Evolutionary conservation across 1,140 invertebrate species (phyloP).

Genomic region (Brachionus paranguensis): DNA sequence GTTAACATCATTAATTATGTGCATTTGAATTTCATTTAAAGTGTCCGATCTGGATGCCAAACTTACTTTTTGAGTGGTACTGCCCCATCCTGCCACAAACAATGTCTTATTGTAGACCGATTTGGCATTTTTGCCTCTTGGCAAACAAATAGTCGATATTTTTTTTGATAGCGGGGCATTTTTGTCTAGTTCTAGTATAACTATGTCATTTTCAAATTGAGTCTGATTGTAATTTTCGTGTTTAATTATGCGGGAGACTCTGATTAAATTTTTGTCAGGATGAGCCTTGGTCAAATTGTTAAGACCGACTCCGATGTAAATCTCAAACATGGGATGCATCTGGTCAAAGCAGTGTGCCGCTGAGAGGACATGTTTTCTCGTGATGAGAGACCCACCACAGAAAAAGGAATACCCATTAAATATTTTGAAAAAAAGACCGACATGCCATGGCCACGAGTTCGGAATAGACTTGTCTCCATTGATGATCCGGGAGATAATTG

Average conservation of each 20-base stretch:
- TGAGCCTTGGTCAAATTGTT: neutral
- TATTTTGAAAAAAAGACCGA: neutral
- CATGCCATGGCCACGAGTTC: slow-evolving; percentile 29
- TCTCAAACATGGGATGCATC: neutral
- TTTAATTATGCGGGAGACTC: neutral
- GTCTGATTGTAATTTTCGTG: neutral
- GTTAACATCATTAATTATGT: neutral
- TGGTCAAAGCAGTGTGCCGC: slow-evolving; percentile 41
- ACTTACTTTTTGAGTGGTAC: neutral
- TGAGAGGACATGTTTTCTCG: slow-evolving; percentile 41
- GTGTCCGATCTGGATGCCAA: neutral
- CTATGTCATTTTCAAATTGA: neutral
- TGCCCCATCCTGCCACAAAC: slow-evolving; percentile 1
- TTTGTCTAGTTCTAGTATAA: neutral
- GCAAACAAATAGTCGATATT: neutral
- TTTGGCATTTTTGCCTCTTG: neutral
- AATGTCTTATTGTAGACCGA: neutral
- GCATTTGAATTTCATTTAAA: neutral
- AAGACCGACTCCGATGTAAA: neutral
- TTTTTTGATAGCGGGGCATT: neutral
- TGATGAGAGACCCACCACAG: slow-evolving; percentile 42
- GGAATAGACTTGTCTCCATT: neutral
- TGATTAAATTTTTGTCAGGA: neutral
- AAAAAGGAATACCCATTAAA: neutral
- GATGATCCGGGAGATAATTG: neutral